Base-by-base conservation (phyloP, 2,888 invertebrate genomes). In the Archips crataeganus region DNA sequence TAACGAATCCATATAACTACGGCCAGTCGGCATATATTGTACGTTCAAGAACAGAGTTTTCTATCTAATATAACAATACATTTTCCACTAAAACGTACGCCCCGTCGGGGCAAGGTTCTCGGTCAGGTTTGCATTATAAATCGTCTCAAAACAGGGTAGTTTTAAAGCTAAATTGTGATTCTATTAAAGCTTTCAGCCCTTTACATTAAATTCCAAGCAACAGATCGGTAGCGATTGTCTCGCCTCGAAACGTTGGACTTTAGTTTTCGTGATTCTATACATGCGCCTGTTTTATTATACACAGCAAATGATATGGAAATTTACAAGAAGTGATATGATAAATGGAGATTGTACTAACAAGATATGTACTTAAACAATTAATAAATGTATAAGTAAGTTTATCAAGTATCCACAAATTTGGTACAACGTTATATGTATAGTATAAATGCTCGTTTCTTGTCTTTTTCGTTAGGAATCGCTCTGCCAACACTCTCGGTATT, bases 261-360 rank as follows among this genome's bases (percentile, higher is more conserved):
- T 34, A 71, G 62, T 80, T 85, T 87, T 86, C 88, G 86, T 85
- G 85, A 87, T 90, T 86, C 87, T 87, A 87, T 88, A 90, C 89
- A 92, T 83, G 85, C 88, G 89, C 84, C 83, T 81, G 82, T 86
- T 75, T 85, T 76, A 71, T 82, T 83, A 80, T 88, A 90, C 88
- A 93, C 90, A 92, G 90, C 90, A 90, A 90, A 92, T 90, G 94
- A 94, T 94, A 93, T 94, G 94, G 86, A 87, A 90, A 90, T 93
- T 91, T 94, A 93, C 93, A 94, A 91, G 90, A 88, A 88, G 90
- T 94, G 94, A 94, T 94, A 94, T 94, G 94, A 93, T 85, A 89
- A 85, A 88, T 91, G 90, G 86, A 91, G 88, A 92, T 93, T 93
- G 93, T 93, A 92, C 93, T 93, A 93, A 90, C 87, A 87, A 91